A percentile compares a stretch with the other conserved stretches of the same genome.
Conservation (phyloP, 2,113 vertebrate species). For the Pluvialis apricaria region DNA sequence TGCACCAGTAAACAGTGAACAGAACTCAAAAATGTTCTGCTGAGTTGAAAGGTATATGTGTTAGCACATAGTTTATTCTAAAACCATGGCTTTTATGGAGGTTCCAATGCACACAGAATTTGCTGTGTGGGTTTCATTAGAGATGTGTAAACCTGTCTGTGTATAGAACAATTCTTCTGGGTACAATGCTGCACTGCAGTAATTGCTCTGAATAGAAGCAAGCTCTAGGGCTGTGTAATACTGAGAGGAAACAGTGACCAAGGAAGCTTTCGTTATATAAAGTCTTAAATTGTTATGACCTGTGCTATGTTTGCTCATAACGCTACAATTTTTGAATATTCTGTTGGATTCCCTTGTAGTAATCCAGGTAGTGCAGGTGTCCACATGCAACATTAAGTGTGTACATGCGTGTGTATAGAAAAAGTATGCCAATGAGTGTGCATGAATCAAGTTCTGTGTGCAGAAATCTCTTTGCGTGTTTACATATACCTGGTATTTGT, state of each 20-base stretch:
- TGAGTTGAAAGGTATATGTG: background rate
- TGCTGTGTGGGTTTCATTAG: background rate
- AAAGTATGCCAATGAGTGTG: background rate
- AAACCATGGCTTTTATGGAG: background rate
- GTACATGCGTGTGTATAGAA: background rate
- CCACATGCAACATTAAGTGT: rapidly evolving
- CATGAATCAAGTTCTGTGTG: background rate
- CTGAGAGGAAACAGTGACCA: background rate
- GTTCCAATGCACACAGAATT: background rate
- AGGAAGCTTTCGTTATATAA: background rate
- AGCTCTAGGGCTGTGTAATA: background rate
- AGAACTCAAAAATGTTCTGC: background rate
- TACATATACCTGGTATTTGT: background rate
- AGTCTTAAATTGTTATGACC: background rate
- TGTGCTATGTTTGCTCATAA: background rate
- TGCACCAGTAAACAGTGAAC: background rate
- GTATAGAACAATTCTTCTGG: background rate
- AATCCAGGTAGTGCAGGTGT: background rate
- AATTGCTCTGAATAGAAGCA: background rate
- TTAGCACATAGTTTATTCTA: background rate
- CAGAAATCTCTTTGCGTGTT: background rate
- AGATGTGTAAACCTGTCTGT: background rate
- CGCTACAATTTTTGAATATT: background rate
- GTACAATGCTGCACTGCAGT: background rate
- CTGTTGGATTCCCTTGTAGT: background rate